These are phyloP conservation scores for Leucosticte australis DNA, from an alignment of 2,113 vertebrate genomes.

Conservation along the genomic window DNA sequence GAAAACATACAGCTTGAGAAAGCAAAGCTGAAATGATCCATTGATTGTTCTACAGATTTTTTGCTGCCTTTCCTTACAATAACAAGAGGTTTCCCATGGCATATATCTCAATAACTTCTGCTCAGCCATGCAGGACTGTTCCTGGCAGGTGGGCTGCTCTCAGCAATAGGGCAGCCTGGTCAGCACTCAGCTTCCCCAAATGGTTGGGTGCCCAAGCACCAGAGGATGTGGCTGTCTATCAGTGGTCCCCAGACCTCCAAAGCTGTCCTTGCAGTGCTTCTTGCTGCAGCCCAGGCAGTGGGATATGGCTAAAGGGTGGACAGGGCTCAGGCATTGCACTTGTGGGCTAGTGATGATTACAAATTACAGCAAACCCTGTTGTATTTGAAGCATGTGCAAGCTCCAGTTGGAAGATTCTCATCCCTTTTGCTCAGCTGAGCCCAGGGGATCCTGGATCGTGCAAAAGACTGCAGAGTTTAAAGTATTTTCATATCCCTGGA, in stretches of 20 bases:
- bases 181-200: neutral
- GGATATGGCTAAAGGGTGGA: neutral
- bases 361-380: neutral
- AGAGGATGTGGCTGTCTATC: fast-evolving
- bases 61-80: neutral
- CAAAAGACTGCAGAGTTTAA: neutral
- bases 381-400: neutral
- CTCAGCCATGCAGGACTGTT: neutral
- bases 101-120: neutral
- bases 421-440: neutral
- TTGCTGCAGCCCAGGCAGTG: neutral
- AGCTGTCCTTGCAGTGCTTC: neutral
- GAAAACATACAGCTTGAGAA: neutral
- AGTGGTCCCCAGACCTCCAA: neutral
- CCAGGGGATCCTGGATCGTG: no score
- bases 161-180: neutral
- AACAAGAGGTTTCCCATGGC: neutral
- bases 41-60: neutral
- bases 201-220: fast-evolving
- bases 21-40: neutral
- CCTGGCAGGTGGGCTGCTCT: neutral
- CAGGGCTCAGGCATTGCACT: neutral
- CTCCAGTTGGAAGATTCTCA: neutral
- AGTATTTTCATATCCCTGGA: neutral
- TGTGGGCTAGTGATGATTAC: no score